Conservation (phyloP, 1,140 invertebrate species). For the Dendrolimus kikuchii region DNA sequence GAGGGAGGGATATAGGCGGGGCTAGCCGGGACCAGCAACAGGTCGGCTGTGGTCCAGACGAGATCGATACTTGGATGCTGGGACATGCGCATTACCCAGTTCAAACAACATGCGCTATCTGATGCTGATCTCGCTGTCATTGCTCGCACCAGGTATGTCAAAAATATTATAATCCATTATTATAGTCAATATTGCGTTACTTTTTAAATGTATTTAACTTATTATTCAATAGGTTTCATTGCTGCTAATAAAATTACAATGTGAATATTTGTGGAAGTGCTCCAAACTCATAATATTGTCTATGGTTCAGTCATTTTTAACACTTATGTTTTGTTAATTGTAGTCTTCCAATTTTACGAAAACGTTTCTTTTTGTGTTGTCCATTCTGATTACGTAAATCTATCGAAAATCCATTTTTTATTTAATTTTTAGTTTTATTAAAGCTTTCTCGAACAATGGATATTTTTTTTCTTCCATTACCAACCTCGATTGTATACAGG, state of each 20-base stretch:
- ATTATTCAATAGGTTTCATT: too few relatives aligned
- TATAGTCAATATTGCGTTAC: constrained; percentile 5
- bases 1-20: constrained; percentile 29
- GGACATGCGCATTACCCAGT: constrained; percentile 42
- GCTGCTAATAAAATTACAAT: too few relatives aligned
- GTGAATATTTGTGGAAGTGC: background rate
- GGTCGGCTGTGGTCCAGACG: constrained; percentile 33
- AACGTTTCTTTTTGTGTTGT: too few relatives aligned
- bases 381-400: too few relatives aligned
- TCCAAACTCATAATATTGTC: constrained; percentile 22
- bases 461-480: too few relatives aligned
- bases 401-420: too few relatives aligned
- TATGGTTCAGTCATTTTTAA: constrained; percentile 11
- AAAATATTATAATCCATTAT: constrained; percentile 23
- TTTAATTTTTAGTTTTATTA: too few relatives aligned
- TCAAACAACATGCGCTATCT: constrained; percentile 52
- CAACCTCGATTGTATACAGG: too few relatives aligned
- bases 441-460: too few relatives aligned
- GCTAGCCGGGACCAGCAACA: constrained; percentile 47
- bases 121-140: constrained; percentile 48
- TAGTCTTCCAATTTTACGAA: too few relatives aligned
- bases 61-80: constrained; percentile 59
- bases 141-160: constrained; percentile 54
- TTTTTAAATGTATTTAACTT: background rate
- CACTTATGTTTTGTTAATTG: background rate